These are phyloP conservation scores for Corythornis leucogaster DNA, from an alignment of 2,797 vertebrate species.

Conservation along the genomic window DNA sequence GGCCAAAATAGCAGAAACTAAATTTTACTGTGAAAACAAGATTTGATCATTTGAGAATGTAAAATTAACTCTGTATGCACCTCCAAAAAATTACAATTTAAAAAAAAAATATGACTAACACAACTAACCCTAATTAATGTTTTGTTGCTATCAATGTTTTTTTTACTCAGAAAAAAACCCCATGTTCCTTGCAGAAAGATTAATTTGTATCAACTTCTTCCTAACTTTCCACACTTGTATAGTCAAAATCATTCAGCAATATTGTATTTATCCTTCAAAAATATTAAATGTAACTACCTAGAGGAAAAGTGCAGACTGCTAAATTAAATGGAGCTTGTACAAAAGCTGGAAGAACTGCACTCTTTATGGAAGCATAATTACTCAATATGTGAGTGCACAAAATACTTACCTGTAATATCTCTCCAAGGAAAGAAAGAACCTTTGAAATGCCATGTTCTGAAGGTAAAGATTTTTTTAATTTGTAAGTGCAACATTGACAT, in stretches of 20 bases:
- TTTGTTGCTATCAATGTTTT: background rate
- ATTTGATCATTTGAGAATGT: background rate
- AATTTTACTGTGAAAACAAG: background rate
- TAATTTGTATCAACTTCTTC: background rate
- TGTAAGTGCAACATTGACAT: background rate
- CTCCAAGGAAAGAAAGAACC: background rate
- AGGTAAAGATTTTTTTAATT: background rate
- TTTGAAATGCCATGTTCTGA: background rate
- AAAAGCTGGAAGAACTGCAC: background rate
- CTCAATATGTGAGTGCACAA: background rate
- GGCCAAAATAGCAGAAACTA: background rate
- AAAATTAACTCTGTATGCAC: background rate
- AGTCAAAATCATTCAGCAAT: background rate
- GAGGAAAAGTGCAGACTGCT: background rate
- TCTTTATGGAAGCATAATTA: background rate
- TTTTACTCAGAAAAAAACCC: background rate
- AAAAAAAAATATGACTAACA: background rate
- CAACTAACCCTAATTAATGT: background rate
- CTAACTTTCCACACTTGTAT: background rate
- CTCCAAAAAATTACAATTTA: background rate
- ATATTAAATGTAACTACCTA: background rate
- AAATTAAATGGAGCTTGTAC: background rate
- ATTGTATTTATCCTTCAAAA: background rate
- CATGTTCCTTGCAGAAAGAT: background rate
- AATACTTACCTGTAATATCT: background rate